These are phyloP conservation scores for Psococerastis gibbosa DNA, from an alignment of 2,888 invertebrate species.

Conservation along the genomic window DNA sequence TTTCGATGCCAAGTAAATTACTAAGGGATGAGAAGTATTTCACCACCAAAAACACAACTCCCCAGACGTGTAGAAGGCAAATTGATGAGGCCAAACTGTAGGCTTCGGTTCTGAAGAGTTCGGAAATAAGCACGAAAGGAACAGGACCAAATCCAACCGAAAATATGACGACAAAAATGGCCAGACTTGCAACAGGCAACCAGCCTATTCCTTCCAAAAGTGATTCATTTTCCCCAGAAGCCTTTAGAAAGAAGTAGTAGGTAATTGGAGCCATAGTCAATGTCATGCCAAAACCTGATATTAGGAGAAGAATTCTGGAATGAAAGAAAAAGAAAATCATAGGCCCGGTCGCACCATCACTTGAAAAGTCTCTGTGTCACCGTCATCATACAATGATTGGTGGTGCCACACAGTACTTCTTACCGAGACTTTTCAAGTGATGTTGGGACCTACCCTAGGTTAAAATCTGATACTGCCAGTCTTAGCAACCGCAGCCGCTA, in stretches of 20 bases:
- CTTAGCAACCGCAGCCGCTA: no score
- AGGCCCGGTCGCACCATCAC: no score
- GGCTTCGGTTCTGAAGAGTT: conserved; percentile 29
- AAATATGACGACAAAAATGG: conserved; percentile 27
- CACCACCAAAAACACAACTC: conserved; percentile 25
- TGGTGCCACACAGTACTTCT: no score
- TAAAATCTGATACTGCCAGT: no score
- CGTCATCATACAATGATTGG: no score
- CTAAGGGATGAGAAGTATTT: conserved; percentile 26
- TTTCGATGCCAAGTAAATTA: conserved; percentile 24
- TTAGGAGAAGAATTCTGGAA: conserved; percentile 26
- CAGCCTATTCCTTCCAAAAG: conserved; percentile 20
- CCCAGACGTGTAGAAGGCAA: conserved; percentile 25
- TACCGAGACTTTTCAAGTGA: no score
- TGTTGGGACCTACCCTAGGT: no score
- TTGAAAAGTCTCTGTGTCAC: no score
- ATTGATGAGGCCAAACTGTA: conserved; percentile 24
- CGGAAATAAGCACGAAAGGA: conserved; percentile 27
- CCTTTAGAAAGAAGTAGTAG: conserved; percentile 19
- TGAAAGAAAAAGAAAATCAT: no score
- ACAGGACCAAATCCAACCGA: conserved; percentile 28
- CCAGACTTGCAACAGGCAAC: conserved; percentile 27
- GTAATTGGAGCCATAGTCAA: conserved; percentile 22
- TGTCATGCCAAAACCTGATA: conserved; percentile 24
- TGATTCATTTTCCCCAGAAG: neutral